Evolutionary conservation across 2,113 vertebrate genomes (phyloP), one percentile per base, ranked within the genome.

Genomic region (Craseonycteris thonglongyai): DNA sequence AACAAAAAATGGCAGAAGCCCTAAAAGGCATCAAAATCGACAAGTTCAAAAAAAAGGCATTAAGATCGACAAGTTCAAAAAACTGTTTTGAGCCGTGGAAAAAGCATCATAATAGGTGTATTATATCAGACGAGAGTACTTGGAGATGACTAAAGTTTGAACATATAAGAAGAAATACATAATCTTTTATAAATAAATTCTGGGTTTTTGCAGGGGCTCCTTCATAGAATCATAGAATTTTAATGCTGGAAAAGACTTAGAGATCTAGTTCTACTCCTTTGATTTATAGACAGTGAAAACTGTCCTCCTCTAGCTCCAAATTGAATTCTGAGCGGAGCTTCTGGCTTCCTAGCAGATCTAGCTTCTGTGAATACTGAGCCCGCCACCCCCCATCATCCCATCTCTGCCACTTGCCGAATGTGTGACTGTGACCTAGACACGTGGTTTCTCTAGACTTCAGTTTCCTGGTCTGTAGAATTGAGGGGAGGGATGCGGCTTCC

Each of bases 371-470:
- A 76, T 35, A 49, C 28, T 11, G 2, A 49, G 51, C 9, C 15
- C 1, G 7, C 28, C n/a, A n/a, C n/a, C n/a, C n/a, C 15, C 38
- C 5, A 2, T 5, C 15, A 33, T 13, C 49, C 6, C 63, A 42
- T 59, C 14, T n/a, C 12, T 19, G 22, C 86, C 83, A 24, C 8
- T 7, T 58, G 18, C 12, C 56, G 74, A 49, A 38, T 45, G 28
- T 16, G 7, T 8, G 4, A 22, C 40, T 15, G 2, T 40, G 11
- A 51, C 28, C 54, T 7, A 9, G 11, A 28, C 71, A 16, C 21
- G 33, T 13, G 10, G 14, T 51, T 81, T 51, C 42, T 71, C 35
- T 22, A 33, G 69, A 69, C 54, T 54, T 80, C 18, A 6, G 1
- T 80, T 74, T 79, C 56, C 72, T 69, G 3, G 7, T 75, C 59